Base-by-base conservation (phyloP, 2,113 vertebrate species). In the Platanista minor region DNA sequence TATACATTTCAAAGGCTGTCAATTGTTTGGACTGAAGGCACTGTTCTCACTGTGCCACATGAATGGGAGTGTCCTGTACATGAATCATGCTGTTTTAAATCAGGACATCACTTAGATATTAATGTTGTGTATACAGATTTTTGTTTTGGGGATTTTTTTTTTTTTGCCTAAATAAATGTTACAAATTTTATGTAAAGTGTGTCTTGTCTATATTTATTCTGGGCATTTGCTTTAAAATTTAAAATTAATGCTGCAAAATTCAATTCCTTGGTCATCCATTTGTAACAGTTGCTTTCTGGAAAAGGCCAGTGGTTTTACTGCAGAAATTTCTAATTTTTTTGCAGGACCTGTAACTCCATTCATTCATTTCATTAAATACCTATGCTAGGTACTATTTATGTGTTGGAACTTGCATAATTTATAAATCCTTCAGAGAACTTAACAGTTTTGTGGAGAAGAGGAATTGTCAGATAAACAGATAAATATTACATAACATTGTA, bases 101-200 rank as follows among this genome's bases (percentile, higher is more conserved):
- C 80, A 96, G 77, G 92, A 96, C 71, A 95, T 96, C 91, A 82
- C n/a, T 96, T 94, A 95, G 95, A 46, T 96, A 87, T 96, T 97
- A 97, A 96, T 95, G 83, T 95, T 95, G 91, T 96, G 69, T 98
- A 87, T 97, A 93, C 77, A 96, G 84, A 96, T 85, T 94, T 86
- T 87, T 95, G 91, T 84, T 93, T 94, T 4, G 77, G 57, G 18
- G 21, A 18, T 87, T 88, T 77, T 84, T 97, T 87, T 93, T 88
- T 87, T 97, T 96, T 96, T 87, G 91, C 96, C 90, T 97, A 98
- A 98, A 98, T 98, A 98, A 98, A 98, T 98, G 92, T 97, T 96
- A 97, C 71, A 97, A 88, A 97, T 98, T 98, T 98, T 97, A 97
- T 90, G 18, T 94, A 85, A 94, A 87, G 71, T 85, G 80, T 36